Percentiles rank a stretch among this genome's conserved stretches.
Evolutionary conservation across 2,113 vertebrate species (phyloP).

Genomic region (Pandion haliaetus): DNA sequence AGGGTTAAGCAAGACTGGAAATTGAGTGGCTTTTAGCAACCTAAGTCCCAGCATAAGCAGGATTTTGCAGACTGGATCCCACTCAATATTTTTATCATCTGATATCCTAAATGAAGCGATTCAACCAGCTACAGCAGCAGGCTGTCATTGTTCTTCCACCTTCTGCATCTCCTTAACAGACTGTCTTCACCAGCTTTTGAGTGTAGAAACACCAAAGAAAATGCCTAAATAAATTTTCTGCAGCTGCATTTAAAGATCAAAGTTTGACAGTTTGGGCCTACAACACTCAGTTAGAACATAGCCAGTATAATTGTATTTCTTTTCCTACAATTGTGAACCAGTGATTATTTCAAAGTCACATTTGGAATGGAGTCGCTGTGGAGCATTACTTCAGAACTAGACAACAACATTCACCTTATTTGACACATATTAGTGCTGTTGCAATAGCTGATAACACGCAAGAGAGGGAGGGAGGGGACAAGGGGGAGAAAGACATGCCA

Average conservation of each 20-base stretch:
- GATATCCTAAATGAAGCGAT: rapidly evolving
- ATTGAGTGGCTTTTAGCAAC: not conserved
- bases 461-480: not conserved
- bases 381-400: not conserved
- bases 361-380: not conserved
- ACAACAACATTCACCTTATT: not conserved
- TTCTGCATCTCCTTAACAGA: not conserved
- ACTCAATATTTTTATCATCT: not conserved
- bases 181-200: not conserved
- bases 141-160: not conserved
- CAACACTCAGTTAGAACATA: not conserved
- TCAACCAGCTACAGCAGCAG: not conserved
- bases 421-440: conserved; percentile 27
- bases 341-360: not conserved
- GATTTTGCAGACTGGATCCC: not conserved
- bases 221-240: not conserved
- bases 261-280: not conserved
- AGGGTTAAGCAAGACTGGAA: not conserved
- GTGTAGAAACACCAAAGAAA: not conserved
- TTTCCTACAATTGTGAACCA: not conserved
- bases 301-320: not conserved
- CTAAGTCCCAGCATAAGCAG: not conserved
- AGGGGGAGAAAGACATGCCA: not conserved
- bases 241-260: not conserved
- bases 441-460: not conserved